Conservation (phyloP, 2,888 invertebrate species). For the Pheosia gnoma region DNA sequence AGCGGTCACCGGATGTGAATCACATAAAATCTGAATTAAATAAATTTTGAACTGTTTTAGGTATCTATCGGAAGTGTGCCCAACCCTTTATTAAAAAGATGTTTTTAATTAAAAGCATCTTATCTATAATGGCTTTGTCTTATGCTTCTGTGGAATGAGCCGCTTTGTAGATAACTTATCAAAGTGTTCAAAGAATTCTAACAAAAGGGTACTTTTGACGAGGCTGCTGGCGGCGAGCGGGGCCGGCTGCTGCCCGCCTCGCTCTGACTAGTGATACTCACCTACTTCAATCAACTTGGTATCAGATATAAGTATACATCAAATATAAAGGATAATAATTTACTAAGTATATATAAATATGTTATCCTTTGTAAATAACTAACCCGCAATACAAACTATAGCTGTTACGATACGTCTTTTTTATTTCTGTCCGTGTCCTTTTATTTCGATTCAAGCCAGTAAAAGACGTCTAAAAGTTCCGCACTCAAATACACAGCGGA, state of each 20-base stretch:
- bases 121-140: constrained; percentile 2
- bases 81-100: background rate
- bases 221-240: background rate
- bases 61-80: background rate
- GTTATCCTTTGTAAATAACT: too few species aligned
- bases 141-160: constrained; percentile 1
- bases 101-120: background rate
- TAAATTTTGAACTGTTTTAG: too few species aligned
- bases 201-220: background rate
- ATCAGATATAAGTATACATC: too few species aligned
- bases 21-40: too few species aligned
- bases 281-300: background rate
- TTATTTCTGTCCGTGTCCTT: too few species aligned
- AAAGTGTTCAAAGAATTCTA: constrained; percentile 3
- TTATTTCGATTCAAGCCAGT: background rate
- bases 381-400: too few species aligned
- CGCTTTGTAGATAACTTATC: constrained; percentile 6
- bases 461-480: background rate
- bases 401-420: too few species aligned
- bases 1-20: too few species aligned
- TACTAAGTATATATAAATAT: too few species aligned
- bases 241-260: background rate
- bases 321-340: too few species aligned
- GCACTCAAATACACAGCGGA: background rate
- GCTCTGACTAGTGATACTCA: background rate